Base-by-base conservation (phyloP, 2,888 invertebrate genomes). In the Hydrotaea cyrtoneurina region DNA sequence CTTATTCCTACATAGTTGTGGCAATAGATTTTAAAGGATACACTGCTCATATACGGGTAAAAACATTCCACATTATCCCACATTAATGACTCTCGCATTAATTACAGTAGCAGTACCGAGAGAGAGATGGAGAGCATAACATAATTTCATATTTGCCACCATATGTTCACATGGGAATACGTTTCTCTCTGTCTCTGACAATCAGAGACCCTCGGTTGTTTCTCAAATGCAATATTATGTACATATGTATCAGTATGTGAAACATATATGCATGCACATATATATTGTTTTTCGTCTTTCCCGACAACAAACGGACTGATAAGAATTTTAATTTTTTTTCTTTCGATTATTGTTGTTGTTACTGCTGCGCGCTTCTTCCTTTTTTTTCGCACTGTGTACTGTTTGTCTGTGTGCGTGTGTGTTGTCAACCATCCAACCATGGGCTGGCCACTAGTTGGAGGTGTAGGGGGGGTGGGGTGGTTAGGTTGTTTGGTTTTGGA, bases 401-500 rank as follows among this genome's bases (percentile, higher is more conserved):
- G n/a, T n/a, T 50, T 50, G 55, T 10, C 21, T 8, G 19, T 55
- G 55, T 23, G 55, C 21, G 2, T 15, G 23, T 10, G 23, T 26
- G 11, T 1, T 21, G 21, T 3, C 55, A 55, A 55, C 21, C 21
- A 62, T 50, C 62, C 75, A 76, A 76, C 53, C 11, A 50, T 64
- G 36, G 31, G 31, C 31, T 7, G n/a, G n/a, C n/a, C n/a, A n/a
- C 2, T 31, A 31, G 31, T 31, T 31, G 15, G 10, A 43, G 53
- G 31, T 3, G 50, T 50, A n/a, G 7, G 31, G 31, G 36, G 7
- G 53, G 11, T 43, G 53, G n/a, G 4, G 21, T 55, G 11, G 46
- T 59, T 46, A n/a, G 59, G 36, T 13, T 15, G 15, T 71, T 57
- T 55, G 57, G 43, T 69, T 78, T 57, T 15, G 78, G 36, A 43